These are phyloP conservation scores for Hoplostethus atlanticus DNA, from an alignment of 2,797 vertebrate genomes.

Conservation along the genomic window DNA sequence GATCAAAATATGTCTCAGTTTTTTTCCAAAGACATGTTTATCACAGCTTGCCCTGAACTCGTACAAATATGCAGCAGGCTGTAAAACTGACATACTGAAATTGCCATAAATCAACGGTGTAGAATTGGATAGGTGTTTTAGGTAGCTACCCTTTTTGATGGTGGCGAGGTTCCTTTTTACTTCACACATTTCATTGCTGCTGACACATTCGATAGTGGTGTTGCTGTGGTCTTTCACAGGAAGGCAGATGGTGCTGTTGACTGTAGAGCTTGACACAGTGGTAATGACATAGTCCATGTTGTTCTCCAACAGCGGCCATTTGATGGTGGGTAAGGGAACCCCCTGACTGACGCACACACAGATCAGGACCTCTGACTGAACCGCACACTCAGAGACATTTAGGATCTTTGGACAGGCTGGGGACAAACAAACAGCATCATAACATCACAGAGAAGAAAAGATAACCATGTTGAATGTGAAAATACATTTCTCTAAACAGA, in stretches of 20 bases:
- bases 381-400: slow-evolving; percentile 36
- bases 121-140: neutral
- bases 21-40: no score
- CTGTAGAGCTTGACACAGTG: slow-evolving; percentile 7
- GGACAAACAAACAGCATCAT: neutral
- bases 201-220: slow-evolving; percentile 43
- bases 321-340: slow-evolving; percentile 47
- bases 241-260: slow-evolving; percentile 42
- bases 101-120: neutral
- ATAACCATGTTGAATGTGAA: no score
- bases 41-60: no score
- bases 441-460: neutral
- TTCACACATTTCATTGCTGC: slow-evolving; percentile 15
- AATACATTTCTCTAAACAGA: neutral
- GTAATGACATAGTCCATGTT: slow-evolving; percentile 13
- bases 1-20: no score
- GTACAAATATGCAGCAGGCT: neutral
- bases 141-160: slow-evolving; percentile 11
- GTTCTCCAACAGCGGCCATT: slow-evolving; percentile 55
- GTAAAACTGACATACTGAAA: neutral
- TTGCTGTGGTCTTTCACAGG: neutral
- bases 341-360: slow-evolving; percentile 61
- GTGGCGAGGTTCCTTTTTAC: slow-evolving; percentile 7
- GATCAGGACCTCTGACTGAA: slow-evolving; percentile 27
- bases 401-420: slow-evolving; percentile 40